Evolutionary conservation across 2,113 vertebrate genomes (phyloP), one percentile per base, ranked within the genome.

Genomic region (Epinephelus fuscoguttatus): DNA sequence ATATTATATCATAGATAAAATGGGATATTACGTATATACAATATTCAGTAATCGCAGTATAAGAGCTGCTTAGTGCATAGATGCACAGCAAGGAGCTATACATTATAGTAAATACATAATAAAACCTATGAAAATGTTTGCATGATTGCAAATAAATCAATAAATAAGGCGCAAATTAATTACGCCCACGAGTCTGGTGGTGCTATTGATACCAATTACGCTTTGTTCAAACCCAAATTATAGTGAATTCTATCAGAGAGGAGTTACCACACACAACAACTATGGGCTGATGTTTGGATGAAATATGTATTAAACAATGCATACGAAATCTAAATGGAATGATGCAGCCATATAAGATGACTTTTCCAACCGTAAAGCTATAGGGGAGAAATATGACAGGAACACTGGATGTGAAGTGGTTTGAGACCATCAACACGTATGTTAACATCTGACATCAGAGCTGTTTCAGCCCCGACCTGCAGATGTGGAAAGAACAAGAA

Each of bases 401-500:
- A 55, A 23, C n/a, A 30, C 4, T 59, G 14, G 42, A 52, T n/a
- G 6, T 47, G 12, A 27, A 63, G 49, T n/a, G 13, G 37, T 64
- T 1, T n/a, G 14, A 11, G 18, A 70, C 21, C 8, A 10, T 27
- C 30, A 67, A 75, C 42, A 21, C 19, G 70, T 62, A 14, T 60
- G 59, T 78, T 59, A 60, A 27, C 21, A 33, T 53, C 56, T 62
- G 74, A 68, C 70, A 71, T 17, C 57, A 70, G 68, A 69, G 73
- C 45, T 4, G 27, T 33, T 47, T 73, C 47, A 57, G 60, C 66
- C 70, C 45, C n/a, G 70, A 50, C 55, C 40, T 75, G 72, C 85
- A 78, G 59, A 87, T 52, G 78, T 81, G 71, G 67, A 73, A 67
- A 62, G 19, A 64, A 4, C 9, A 17, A 67, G 5, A 59, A 57